Percentiles rank a stretch among this genome's conserved stretches.
phyloP scores from a whole-genome alignment of 1,140 invertebrate genomes.

The Carposina sasakii region DNA sequence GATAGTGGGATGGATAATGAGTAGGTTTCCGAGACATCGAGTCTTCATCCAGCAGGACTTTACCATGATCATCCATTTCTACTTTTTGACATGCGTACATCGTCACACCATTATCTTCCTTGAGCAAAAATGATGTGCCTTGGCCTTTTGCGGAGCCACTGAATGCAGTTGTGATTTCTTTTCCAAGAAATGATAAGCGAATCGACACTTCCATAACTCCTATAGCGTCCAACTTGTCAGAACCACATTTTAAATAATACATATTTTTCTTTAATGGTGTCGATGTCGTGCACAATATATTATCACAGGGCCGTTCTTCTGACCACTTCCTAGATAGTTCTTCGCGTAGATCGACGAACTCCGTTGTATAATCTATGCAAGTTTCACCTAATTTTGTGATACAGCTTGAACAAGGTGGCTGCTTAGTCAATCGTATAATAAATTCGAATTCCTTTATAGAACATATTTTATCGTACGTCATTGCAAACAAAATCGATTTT shows the following conservation, averaged over 20 bases:
- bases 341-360: constrained; percentile 44
- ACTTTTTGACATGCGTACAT: constrained; percentile 62
- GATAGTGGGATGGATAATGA: too few species aligned
- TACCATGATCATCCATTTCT: constrained; percentile 59
- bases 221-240: constrained; percentile 40
- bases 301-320: constrained; percentile 50
- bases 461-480: constrained; percentile 66
- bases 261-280: constrained; percentile 53
- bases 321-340: constrained; percentile 57
- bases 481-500: constrained; percentile 59
- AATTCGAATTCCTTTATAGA: constrained; percentile 51
- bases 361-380: constrained; percentile 48
- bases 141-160: constrained; percentile 40
- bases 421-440: constrained; percentile 43
- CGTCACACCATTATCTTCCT: constrained; percentile 55
- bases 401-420: constrained; percentile 53
- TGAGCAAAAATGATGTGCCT: constrained; percentile 41
- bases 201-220: constrained; percentile 55
- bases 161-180: constrained; percentile 61
- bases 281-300: constrained; percentile 58
- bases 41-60: constrained; percentile 59
- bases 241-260: constrained; percentile 52
- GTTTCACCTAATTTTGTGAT: constrained; percentile 55
- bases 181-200: constrained; percentile 59
- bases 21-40: constrained; percentile 35